phyloP scores from a whole-genome alignment of 2,797 vertebrate species.

The Mus caroli region DNA sequence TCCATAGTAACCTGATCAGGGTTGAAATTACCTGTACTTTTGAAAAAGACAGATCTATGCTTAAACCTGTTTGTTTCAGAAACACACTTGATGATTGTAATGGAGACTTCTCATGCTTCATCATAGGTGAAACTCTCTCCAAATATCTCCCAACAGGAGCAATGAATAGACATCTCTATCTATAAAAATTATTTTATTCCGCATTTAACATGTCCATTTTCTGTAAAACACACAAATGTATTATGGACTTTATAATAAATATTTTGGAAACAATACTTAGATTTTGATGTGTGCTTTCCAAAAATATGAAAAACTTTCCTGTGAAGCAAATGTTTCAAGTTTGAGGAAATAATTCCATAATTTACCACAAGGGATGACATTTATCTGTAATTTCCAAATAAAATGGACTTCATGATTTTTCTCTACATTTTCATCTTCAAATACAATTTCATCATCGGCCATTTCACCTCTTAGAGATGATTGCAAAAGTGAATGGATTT shows the following conservation, averaged over 20 bases:
- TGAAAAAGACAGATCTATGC: not conserved
- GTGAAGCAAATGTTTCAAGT: constrained; percentile 13
- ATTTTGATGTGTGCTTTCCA: constrained; percentile 1
- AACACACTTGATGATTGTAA: not conserved
- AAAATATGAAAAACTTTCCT: not conserved
- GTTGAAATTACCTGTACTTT: not conserved
- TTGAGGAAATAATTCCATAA: constrained; percentile 32
- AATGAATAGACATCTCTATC: not conserved
- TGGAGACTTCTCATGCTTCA: not conserved
- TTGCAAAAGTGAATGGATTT: constrained; percentile 51
- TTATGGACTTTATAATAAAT: not conserved
- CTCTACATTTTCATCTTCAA: constrained; percentile 58
- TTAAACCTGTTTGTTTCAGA: not conserved
- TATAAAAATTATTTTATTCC: not conserved
- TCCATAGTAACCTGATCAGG: not conserved
- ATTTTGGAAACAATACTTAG: constrained; percentile 49
- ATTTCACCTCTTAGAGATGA: constrained; percentile 38
- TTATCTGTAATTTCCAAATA: constrained; percentile 73
- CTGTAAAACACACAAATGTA: not conserved
- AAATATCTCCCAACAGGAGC: not conserved
- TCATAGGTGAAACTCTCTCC: not conserved
- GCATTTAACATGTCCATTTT: not conserved
- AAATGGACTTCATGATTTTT: constrained; percentile 59
- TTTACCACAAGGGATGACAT: constrained; percentile 51
- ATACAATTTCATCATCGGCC: constrained; percentile 12